Conservation (phyloP, 2,113 vertebrate species). For the Gnathonemus longibarbis region DNA sequence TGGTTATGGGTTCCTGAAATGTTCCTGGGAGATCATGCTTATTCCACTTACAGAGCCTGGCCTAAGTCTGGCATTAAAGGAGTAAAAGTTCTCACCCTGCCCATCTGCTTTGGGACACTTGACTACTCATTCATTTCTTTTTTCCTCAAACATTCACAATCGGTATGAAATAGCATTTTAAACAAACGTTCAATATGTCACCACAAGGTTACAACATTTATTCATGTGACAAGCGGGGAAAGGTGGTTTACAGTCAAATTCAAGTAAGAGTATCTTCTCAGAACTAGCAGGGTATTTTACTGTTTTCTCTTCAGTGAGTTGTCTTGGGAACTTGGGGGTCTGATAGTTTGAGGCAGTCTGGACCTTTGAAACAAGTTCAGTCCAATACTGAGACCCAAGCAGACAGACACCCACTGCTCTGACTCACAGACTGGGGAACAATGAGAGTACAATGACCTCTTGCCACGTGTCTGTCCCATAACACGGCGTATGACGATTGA, state of each 20-base stretch:
- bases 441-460: slow-evolving; percentile 29
- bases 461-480: slow-evolving; percentile 29
- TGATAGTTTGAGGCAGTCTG: slow-evolving; percentile 34
- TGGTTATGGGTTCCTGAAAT: not conserved
- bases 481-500: slow-evolving; percentile 32
- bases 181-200: slow-evolving; percentile 35
- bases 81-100: slow-evolving; percentile 13
- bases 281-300: slow-evolving; percentile 43
- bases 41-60: slow-evolving; percentile 3
- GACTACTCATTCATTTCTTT: slow-evolving; percentile 19
- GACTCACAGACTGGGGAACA: slow-evolving; percentile 27
- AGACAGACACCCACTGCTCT: slow-evolving; percentile 51
- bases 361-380: slow-evolving; percentile 63
- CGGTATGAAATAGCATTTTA: slow-evolving; percentile 25
- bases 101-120: slow-evolving; percentile 26
- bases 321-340: not conserved
- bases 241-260: slow-evolving; percentile 61
- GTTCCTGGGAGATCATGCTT: not conserved
- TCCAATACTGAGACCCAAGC: slow-evolving; percentile 60
- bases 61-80: slow-evolving; percentile 15
- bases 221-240: slow-evolving; percentile 55
- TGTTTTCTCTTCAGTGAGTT: slow-evolving; percentile 46
- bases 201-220: slow-evolving; percentile 50
- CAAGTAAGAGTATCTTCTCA: slow-evolving; percentile 59
- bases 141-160: slow-evolving; percentile 34